A percentile compares a stretch with the other conserved stretches of the same genome.
Conservation (phyloP, 1,140 invertebrate genomes). For the Neomicropteryx cornuta region DNA sequence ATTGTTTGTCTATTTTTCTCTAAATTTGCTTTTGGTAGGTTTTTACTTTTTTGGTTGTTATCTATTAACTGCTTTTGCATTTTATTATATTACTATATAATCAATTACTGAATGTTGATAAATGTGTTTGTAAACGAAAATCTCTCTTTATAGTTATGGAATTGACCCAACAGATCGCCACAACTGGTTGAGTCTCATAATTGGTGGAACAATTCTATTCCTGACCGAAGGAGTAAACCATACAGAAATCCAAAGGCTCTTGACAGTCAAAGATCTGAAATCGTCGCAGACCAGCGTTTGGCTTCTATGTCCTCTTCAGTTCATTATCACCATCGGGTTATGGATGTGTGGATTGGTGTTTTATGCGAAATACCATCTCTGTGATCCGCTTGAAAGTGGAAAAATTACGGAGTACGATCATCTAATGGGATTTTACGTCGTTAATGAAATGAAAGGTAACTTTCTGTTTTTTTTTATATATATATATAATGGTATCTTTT, state of each 20-base stretch:
- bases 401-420: conserved; percentile 34
- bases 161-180: conserved; percentile 63
- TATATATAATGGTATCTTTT: too few species aligned
- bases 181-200: conserved; percentile 57
- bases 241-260: conserved; percentile 64
- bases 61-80: too few species aligned
- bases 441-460: conserved; percentile 61
- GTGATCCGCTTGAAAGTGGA: conserved; percentile 55
- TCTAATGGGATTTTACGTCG: conserved; percentile 68
- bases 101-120: too few species aligned
- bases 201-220: conserved; percentile 66
- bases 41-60: too few species aligned
- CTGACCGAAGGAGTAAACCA: conserved; percentile 77
- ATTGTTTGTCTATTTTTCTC: too few species aligned
- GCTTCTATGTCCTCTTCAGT: conserved; percentile 59
- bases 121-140: too few species aligned
- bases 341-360: conserved; percentile 70
- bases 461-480: too few species aligned
- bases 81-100: too few species aligned
- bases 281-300: conserved; percentile 50
- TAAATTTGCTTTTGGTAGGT: too few species aligned
- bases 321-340: conserved; percentile 53
- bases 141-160: conserved; percentile 44
- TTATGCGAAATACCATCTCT: conserved; percentile 61
- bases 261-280: conserved; percentile 53